These are phyloP conservation scores for Palaemon carinicauda DNA, from an alignment of 1,140 invertebrate species.

Conservation along the genomic window DNA sequence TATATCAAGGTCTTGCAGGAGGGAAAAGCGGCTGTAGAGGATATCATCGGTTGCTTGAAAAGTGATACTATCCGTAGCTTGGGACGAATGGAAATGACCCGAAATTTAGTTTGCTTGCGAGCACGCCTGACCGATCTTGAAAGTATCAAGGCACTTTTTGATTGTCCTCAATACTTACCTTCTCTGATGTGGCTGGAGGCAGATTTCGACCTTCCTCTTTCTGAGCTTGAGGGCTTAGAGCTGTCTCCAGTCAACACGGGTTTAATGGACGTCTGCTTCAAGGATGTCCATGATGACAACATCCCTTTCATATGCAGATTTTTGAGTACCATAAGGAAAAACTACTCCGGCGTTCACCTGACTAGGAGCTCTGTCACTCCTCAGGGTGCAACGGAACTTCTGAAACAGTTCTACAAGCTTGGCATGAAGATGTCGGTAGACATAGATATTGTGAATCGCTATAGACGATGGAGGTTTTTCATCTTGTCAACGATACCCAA, in stretches of 20 bases:
- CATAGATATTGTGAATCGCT: neutral
- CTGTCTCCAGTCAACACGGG: conserved; percentile 20
- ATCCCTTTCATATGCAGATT: conserved; percentile 23
- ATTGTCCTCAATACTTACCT: conserved; percentile 5
- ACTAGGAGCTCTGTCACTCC: neutral
- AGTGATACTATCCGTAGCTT: conserved; percentile 8
- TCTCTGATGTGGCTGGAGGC: conserved; percentile 54
- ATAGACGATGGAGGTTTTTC: conserved; percentile 46
- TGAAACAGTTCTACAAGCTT: conserved; percentile 19
- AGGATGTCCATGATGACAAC: conserved; percentile 8
- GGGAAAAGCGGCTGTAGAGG: conserved; percentile 14
- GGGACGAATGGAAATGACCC: neutral
- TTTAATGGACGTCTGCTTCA: conserved; percentile 47
- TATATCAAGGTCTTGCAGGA: conserved; percentile 14
- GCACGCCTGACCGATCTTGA: conserved; percentile 24
- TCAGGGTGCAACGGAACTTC: conserved; percentile 13
- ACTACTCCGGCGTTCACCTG: conserved; percentile 50
- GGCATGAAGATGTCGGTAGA: conserved; percentile 13
- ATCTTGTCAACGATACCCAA: neutral
- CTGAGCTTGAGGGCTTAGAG: neutral
- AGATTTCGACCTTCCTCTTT: conserved; percentile 46
- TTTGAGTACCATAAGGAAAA: conserved; percentile 1
- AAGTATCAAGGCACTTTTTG: neutral
- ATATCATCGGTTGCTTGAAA: conserved; percentile 51
- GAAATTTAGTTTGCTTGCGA: conserved; percentile 42